Evolutionary conservation across 2,113 vertebrate species (phyloP).

Genomic region (Rhagologus leucostigma): DNA sequence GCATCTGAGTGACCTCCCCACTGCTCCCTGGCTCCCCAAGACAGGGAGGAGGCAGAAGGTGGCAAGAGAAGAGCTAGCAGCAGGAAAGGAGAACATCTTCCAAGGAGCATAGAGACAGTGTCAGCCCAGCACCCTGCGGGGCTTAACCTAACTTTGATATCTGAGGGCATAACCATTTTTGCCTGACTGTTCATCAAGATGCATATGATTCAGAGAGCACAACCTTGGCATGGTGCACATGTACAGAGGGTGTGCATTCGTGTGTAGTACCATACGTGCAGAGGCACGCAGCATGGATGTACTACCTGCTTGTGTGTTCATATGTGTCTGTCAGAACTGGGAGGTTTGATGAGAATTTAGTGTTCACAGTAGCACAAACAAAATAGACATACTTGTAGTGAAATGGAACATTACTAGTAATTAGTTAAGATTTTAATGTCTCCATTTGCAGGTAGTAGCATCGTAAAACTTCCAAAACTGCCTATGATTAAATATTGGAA

Average conservation of each 20-base stretch:
- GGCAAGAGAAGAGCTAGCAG: neutral
- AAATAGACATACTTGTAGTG: neutral
- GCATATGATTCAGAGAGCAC: neutral
- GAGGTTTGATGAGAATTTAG: neutral
- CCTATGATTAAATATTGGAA: neutral
- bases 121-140: accelerated
- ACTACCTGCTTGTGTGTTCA: neutral
- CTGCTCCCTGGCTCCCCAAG: neutral
- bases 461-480: neutral
- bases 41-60: neutral
- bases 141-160: neutral
- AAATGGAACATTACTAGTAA: neutral
- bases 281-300: neutral
- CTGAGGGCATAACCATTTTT: neutral
- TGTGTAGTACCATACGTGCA: neutral
- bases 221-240: accelerated
- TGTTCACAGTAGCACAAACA: neutral
- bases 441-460: neutral
- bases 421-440: neutral
- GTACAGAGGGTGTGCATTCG: accelerated
- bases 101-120: neutral
- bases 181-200: neutral
- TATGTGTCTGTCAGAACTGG: neutral
- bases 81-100: neutral
- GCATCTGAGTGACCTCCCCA: neutral